Percentiles rank a stretch among this genome's conserved stretches.
These are phyloP conservation scores for Dicerorhinus sumatrensis DNA, from an alignment of 2,113 vertebrate species.

Conservation along the genomic window DNA sequence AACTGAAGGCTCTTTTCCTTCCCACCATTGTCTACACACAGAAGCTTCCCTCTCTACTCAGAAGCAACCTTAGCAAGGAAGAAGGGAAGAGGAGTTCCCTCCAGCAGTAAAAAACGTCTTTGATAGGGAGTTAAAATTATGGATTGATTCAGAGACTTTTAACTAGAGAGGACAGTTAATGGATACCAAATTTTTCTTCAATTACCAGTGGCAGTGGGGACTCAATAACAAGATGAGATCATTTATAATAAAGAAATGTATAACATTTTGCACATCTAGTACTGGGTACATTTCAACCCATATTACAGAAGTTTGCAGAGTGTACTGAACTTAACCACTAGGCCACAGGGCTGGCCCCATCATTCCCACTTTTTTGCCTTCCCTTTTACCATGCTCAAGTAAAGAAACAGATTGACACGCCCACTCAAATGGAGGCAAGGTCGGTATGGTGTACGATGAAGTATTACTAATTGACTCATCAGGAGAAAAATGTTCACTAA, in stretches of 20 bases:
- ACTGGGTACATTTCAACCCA: background rate
- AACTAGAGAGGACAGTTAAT: background rate
- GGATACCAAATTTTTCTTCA: background rate
- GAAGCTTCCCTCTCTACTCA: background rate
- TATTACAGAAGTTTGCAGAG: background rate
- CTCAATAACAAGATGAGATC: background rate
- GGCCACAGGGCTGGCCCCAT: no score
- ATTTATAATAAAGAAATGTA: slow-evolving; percentile 25
- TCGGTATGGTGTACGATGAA: background rate
- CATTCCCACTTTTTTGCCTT: background rate
- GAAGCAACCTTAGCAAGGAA: background rate
- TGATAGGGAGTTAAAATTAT: background rate
- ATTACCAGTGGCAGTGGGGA: background rate
- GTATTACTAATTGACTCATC: background rate
- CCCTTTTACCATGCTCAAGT: background rate
- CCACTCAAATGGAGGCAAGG: background rate
- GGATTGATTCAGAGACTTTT: background rate
- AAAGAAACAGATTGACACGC: background rate
- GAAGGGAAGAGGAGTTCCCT: background rate
- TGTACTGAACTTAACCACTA: no score
- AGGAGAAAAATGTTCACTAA: background rate
- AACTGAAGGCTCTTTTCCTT: background rate
- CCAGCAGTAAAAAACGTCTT: background rate
- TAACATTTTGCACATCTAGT: background rate
- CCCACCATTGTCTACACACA: background rate